Evolutionary conservation across 1,140 invertebrate species (phyloP), one percentile per base, ranked within the genome.

Genomic region (Temnothorax curvispinosus): DNA sequence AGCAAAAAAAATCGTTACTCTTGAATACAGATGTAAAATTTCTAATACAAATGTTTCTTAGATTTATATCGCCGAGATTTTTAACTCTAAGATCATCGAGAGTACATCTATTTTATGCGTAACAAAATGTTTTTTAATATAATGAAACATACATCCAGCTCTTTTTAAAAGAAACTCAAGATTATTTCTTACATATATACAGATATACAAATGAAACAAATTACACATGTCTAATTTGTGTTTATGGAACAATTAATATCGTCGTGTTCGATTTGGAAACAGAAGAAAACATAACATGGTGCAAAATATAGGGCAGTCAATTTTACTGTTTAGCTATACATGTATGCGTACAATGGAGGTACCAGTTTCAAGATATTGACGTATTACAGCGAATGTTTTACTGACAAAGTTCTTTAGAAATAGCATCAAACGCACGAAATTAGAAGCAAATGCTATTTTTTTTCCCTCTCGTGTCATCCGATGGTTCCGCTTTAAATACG

Each of bases 241-340:
- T 52, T 52, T 18, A 18, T 6, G 18, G 3, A 38, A 38, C 8
- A 38, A 65, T 65, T 41, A 65, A 72, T 52, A 77, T 62, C 44
- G 18, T 76, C 7, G n/a, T 56, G 32, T 44, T 64, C 11, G 60
- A 50, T 44, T 32, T 44, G 58, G 76, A 50, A 47, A 47, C 6
- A 15, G 11, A 69, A 47, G 7, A 3, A 78, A 65, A 78, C 32
- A 27, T 65, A 76, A 58, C 15, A 65, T 50, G 13, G 13, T 65
- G 41, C 11, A 65, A 71, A 56, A 44, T 32, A 44, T 47, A 54
- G 13, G n/a, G 18, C 62, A 67, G 41, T 13, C 9, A 69, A 56
- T 81, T 81, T 81, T 71, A 50, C 27, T 77, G 71, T 13, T 54
- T 81, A 81, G 35, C 35, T 78, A 50, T 62, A 56, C 32, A 65